Base-by-base conservation (phyloP, 2,797 vertebrate genomes). In the Acanthiza pusilla region DNA sequence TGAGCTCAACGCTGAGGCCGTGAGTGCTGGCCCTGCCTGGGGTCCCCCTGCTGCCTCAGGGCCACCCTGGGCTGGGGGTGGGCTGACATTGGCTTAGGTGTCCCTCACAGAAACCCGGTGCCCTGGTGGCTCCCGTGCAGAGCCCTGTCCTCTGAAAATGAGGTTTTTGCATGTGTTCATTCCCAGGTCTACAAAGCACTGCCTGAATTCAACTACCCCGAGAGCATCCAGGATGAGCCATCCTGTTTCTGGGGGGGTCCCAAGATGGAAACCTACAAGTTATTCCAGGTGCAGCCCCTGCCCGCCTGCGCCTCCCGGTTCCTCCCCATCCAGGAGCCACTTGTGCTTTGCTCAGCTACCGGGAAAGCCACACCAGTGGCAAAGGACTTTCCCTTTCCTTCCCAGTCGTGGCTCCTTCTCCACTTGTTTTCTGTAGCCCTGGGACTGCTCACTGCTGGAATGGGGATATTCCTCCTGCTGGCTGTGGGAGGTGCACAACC, bases 1-100 rank as follows among this genome's bases (percentile, higher is more conserved):
- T 13, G 97, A 98, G 54, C 97, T 98, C 94, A 97, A 19, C 2
- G 30, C 88, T 0, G 80, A 95, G 55, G 81, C 29, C 1, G 98
- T 98, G 97, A 21, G 98, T 91, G 86, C 43, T 71, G 73, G 29
- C 68, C 61, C 27, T 72, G 78, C 62, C 77, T 40, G 13, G 43
- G 14, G 11, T 18, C 30, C 54, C 43, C n/a, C 55, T 54, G 67
- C 58, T 67, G 85, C 15, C 51, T 50, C 71, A 5, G n/a, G 48
- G 61, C 36, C 27, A 38, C 47, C n/a, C 5, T 3, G 36, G 40
- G 10, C n/a, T 21, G 27, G 2, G 21, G 30, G 2, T 45, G 76
- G 70, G 57, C 4, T 29, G 54, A 16, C 21, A 9, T 1, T 20
- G 48, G 16, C 51, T 36, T 10, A 19, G 42, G 36, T 30, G 38